Evolutionary conservation across 2,888 invertebrate species (phyloP), one percentile per base, ranked within the genome.

Genomic region (Notodonta ziczac): DNA sequence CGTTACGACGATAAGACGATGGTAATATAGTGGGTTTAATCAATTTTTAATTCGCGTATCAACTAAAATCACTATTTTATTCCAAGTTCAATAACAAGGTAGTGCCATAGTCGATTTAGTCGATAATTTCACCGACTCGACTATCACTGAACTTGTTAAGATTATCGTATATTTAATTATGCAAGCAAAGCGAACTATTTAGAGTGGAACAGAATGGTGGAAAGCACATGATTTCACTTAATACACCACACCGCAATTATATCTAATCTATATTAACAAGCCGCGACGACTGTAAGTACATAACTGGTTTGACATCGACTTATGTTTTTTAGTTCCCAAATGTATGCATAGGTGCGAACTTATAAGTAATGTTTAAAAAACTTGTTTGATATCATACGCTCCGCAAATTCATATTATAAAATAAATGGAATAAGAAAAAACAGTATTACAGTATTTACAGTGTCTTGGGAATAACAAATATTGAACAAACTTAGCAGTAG

Each of bases 171-270:
- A 61, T 62, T 70, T 74, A 80, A 81, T 80, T 81, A 81, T 77
- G 78, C 80, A 76, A 77, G 74, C 69, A 50, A 56, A 67, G 40
- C 48, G 44, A 42, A 66, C 53, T 58, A 80, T 81, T 63, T 73
- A 73, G 80, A 81, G 72, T 80, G 78, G 72, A 81, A 80, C 78
- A 59, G 61, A 70, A 39, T 35, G n/a, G 59, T 72, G 71, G 67
- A 75, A 77, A 77, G 69, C 66, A 64, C 63, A 59, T 73, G 67
- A 70, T 81, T 75, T 78, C 81, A 74, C 80, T 76, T 70, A 63
- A 66, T 39, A 53, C 56, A 53, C 56, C 42, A 58, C 44, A 62
- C 61, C 62, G 40, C 63, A 61, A 72, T 74, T 71, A 69, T 57
- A 24, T 64, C 59, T 63, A 59, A 72, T 74, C 60, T 59, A 59